A percentile compares a stretch with the other conserved stretches of the same genome.
Evolutionary conservation across 2,113 vertebrate species (phyloP).

Genomic region (Colaptes auratus): DNA sequence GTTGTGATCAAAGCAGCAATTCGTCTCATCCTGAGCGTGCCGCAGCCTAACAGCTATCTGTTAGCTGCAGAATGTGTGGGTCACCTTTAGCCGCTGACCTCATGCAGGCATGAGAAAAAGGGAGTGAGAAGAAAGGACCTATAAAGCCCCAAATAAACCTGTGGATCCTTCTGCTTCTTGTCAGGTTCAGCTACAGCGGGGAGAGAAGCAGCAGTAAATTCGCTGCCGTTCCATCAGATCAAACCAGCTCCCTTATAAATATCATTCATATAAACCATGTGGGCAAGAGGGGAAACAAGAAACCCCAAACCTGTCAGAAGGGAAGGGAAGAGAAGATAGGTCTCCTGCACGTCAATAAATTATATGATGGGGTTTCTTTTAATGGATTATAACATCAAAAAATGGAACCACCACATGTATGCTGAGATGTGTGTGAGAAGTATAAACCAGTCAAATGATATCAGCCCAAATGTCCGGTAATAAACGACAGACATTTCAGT

Average conservation of each 20-base stretch:
- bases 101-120: constrained; percentile 21
- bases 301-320: neutral
- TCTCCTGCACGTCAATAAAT: constrained; percentile 40
- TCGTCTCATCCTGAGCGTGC: constrained; percentile 8
- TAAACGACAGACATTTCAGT: neutral
- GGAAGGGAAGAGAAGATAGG: constrained; percentile 19
- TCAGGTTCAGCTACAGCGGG: constrained; percentile 48
- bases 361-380: neutral
- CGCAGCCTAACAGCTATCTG: neutral
- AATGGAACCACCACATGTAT: neutral
- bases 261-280: constrained; percentile 52
- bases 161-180: constrained; percentile 39
- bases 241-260: constrained; percentile 53
- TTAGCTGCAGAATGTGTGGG: neutral
- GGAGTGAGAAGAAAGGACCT: constrained; percentile 27
- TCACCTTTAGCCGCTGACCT: neutral
- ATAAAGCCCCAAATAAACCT: constrained; percentile 59
- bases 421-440: neutral
- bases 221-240: constrained; percentile 47
- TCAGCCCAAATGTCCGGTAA: neutral
- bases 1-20: constrained; percentile 48
- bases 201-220: constrained; percentile 60
- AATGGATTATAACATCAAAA: constrained; percentile 16
- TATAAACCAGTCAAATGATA: neutral
- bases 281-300: neutral